These are phyloP conservation scores for Callaeas wilsoni DNA, from an alignment of 2,113 vertebrate genomes.

Conservation along the genomic window DNA sequence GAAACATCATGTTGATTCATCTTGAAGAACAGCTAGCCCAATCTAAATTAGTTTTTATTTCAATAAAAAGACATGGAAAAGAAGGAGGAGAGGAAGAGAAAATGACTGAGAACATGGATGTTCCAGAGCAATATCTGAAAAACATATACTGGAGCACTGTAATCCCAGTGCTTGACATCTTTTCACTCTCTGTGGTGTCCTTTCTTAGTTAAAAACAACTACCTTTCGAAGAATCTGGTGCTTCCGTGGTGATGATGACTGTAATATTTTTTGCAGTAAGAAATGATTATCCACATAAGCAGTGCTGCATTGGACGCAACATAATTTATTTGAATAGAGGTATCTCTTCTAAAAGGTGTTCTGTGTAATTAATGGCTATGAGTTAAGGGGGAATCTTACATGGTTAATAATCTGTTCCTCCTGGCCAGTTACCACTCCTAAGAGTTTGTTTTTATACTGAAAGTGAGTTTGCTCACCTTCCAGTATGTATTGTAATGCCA, in stretches of 20 bases:
- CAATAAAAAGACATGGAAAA: background rate
- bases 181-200: background rate
- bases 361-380: background rate
- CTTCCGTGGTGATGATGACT: background rate
- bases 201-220: background rate
- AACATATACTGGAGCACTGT: background rate
- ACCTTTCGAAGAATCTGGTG: background rate
- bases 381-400: background rate
- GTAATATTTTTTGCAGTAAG: background rate
- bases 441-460: background rate
- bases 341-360: background rate
- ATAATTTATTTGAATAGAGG: background rate
- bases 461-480: background rate
- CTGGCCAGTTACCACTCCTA: background rate
- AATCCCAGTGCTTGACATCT: background rate
- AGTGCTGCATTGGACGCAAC: background rate
- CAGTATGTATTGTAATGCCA: background rate
- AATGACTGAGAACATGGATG: fast-evolving
- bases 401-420: background rate
- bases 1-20: background rate
- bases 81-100: background rate
- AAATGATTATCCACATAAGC: background rate
- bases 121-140: background rate
- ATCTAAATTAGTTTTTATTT: background rate
- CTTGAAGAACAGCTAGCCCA: background rate